phyloP scores from a whole-genome alignment of 2,888 invertebrate species.

The Apodemia duryi region DNA sequence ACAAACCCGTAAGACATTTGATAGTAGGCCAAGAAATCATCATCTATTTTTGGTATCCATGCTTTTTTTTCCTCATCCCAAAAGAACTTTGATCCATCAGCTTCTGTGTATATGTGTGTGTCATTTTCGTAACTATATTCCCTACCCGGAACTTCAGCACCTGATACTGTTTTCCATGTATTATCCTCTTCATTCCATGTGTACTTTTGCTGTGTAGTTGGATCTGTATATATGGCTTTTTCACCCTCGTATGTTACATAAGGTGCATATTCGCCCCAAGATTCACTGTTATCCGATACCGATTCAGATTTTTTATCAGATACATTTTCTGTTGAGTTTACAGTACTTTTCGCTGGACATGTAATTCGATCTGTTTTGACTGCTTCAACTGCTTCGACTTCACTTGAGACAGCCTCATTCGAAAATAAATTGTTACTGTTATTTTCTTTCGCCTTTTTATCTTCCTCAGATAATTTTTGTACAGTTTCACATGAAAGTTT shows the following conservation, averaged over 20 bases:
- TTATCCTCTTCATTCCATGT: conserved; percentile 79
- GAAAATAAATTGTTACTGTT: conserved; percentile 8
- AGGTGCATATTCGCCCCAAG: conserved; percentile 71
- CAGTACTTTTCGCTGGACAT: background rate
- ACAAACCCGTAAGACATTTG: conserved; percentile 96
- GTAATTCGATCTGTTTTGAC: background rate
- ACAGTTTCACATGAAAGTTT: conserved; percentile 69
- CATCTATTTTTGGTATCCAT: conserved; percentile 98
- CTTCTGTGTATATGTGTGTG: conserved; percentile 88
- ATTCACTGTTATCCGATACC: background rate
- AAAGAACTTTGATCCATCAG: conserved; percentile 93
- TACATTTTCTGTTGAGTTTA: background rate
- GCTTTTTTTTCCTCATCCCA: conserved; percentile 95
- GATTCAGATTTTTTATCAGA: background rate
- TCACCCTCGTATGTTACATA: conserved; percentile 85
- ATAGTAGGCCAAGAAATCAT: conserved; percentile 97
- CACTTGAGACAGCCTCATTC: background rate
- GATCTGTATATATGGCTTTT: conserved; percentile 87
- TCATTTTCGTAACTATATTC: conserved; percentile 87
- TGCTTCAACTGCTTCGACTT: background rate
- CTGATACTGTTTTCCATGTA: conserved; percentile 60
- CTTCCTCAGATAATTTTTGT: conserved; percentile 63
- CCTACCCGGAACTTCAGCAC: conserved; percentile 49
- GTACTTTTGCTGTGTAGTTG: conserved; percentile 82
- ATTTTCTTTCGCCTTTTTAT: conserved; percentile 41